Evolutionary conservation across 1,140 invertebrate genomes (phyloP).

Genomic region (Drosophila busckii): DNA sequence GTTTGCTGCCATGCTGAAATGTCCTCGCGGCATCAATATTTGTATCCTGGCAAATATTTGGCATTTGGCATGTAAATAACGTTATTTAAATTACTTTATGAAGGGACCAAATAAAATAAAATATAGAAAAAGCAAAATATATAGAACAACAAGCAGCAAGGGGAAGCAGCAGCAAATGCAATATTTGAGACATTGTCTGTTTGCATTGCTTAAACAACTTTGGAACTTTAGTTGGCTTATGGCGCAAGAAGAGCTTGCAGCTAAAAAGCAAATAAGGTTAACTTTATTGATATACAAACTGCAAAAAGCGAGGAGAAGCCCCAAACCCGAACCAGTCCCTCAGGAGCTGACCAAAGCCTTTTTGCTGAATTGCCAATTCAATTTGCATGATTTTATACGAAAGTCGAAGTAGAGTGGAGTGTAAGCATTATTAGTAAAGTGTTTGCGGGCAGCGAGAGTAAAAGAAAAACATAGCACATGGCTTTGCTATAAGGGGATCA

Average conservation of each 20-base stretch:
- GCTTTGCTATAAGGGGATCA: no score
- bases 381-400: no score
- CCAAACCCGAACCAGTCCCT: no score
- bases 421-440: no score
- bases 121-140: slow-evolving; percentile 14
- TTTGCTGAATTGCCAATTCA: no score
- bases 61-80: slow-evolving; percentile 69
- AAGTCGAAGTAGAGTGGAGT: no score
- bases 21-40: slow-evolving; percentile 71
- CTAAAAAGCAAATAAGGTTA: slow-evolving; percentile 4
- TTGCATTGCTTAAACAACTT: slow-evolving; percentile 47
- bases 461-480: no score
- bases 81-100: slow-evolving; percentile 70
- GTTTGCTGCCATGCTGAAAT: slow-evolving; percentile 58
- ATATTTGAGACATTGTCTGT: slow-evolving; percentile 37
- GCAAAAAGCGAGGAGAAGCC: no score
- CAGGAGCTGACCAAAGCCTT: no score
- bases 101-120: slow-evolving; percentile 26
- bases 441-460: no score
- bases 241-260: background rate
- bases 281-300: slow-evolving; percentile 17
- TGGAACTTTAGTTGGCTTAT: slow-evolving; percentile 41
- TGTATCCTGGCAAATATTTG: slow-evolving; percentile 65
- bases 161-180: slow-evolving; percentile 10
- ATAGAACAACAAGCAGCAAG: background rate